Percentiles rank a stretch among this genome's conserved stretches.
These are phyloP conservation scores for Mactromeris polynyma DNA, from an alignment of 2,888 invertebrate species.

Conservation along the genomic window DNA sequence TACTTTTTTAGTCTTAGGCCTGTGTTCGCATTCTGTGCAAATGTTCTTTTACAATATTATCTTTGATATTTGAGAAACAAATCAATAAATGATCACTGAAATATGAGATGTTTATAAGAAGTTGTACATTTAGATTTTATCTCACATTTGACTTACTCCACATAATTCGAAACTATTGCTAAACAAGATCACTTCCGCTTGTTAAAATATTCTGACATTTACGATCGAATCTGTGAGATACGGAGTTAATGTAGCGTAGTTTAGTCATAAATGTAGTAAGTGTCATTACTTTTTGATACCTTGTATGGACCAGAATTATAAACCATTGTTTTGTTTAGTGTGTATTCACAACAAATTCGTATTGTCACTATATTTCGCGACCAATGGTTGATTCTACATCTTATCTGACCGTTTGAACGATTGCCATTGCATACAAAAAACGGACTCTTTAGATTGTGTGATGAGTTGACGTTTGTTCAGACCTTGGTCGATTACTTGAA, in stretches of 20 bases:
- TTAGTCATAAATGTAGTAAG: background rate
- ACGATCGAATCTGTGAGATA: background rate
- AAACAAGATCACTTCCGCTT: slow-evolving; percentile 31
- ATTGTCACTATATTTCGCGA: background rate
- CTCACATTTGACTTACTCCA: background rate
- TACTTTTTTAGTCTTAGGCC: background rate
- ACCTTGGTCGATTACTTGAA: no score
- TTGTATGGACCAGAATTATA: background rate
- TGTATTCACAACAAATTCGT: background rate
- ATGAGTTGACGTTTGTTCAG: no score
- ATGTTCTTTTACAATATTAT: background rate
- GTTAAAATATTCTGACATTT: slow-evolving; percentile 18
- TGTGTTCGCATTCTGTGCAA: background rate
- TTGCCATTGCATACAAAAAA: no score
- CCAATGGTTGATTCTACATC: no score
- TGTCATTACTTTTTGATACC: background rate
- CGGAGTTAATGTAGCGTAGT: background rate
- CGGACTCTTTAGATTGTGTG: no score
- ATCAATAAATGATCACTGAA: background rate
- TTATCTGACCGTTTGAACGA: no score
- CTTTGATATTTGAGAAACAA: background rate
- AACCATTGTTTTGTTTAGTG: background rate
- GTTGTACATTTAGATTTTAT: background rate
- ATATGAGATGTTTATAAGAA: background rate
- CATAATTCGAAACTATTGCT: background rate